Percentiles rank a stretch among this genome's conserved stretches.
phyloP scores from a whole-genome alignment of 2,888 invertebrate genomes.

The Idaea biselata region DNA sequence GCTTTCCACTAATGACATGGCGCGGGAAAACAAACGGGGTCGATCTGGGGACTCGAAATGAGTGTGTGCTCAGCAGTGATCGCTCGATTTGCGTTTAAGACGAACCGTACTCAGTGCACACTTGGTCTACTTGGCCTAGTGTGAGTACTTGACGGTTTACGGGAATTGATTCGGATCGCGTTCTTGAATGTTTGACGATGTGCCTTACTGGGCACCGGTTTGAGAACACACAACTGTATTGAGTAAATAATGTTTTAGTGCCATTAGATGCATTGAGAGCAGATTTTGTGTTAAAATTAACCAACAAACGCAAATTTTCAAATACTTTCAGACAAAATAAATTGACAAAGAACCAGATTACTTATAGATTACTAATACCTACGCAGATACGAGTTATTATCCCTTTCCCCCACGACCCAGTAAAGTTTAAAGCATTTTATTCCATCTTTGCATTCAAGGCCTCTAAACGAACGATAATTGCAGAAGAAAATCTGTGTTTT shows the following conservation, averaged over 20 bases:
- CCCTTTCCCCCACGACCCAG: too few species aligned
- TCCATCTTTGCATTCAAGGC: too few species aligned
- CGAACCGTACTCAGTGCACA: slow-evolving; percentile 14
- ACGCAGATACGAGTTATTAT: too few species aligned
- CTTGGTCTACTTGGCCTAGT: slow-evolving; percentile 4
- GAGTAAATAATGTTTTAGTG: not conserved
- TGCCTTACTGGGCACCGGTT: not conserved
- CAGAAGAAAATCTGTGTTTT: too few species aligned
- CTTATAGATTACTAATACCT: too few species aligned
- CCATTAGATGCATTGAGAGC: too few species aligned
- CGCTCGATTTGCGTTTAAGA: slow-evolving; percentile 29
- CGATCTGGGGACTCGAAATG: slow-evolving; percentile 31
- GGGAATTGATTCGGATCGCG: slow-evolving; percentile 4
- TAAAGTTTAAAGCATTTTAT: too few species aligned
- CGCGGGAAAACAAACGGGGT: slow-evolving; percentile 70
- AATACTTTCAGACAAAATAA: too few species aligned
- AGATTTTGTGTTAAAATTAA: too few species aligned
- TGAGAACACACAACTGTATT: not conserved
- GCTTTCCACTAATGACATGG: slow-evolving; percentile 77
- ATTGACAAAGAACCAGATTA: too few species aligned
- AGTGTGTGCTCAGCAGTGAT: slow-evolving; percentile 24
- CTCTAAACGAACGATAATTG: too few species aligned
- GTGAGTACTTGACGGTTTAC: slow-evolving; percentile 13
- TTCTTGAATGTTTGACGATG: slow-evolving; percentile 4
- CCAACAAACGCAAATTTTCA: too few species aligned